Percentiles rank a stretch among this genome's conserved stretches.
phyloP scores from a whole-genome alignment of 2,888 invertebrate genomes.

The Thyatira batis region DNA sequence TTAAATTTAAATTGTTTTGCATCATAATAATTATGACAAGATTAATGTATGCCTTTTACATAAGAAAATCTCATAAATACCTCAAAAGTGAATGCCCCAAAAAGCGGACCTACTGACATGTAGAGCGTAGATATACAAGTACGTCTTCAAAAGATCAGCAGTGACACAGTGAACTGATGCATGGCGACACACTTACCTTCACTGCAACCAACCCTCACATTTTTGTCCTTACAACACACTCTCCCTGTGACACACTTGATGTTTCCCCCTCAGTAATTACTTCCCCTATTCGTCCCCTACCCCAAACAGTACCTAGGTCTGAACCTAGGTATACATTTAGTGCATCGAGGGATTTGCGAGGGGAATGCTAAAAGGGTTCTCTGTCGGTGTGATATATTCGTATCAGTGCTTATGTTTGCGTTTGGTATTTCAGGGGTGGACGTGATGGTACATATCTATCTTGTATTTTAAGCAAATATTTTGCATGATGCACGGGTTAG shows the following conservation, averaged over 20 bases:
- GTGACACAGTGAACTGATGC: constrained; percentile 81
- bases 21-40: no score
- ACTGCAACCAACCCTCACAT: constrained; percentile 69
- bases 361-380: constrained; percentile 75
- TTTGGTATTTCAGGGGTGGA: constrained; percentile 37
- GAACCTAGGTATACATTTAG: constrained; percentile 64
- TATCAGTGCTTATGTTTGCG: constrained; percentile 39
- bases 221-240: constrained; percentile 79
- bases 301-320: constrained; percentile 62
- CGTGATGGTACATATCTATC: constrained; percentile 40
- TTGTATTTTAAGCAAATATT: constrained; percentile 55
- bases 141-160: constrained; percentile 70
- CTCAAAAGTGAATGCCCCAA: constrained; percentile 19
- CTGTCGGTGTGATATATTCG: constrained; percentile 60
- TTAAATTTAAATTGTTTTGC: no score
- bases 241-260: constrained; percentile 80
- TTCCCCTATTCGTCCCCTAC: constrained; percentile 55
- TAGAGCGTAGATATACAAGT: constrained; percentile 8
- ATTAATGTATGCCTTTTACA: no score
- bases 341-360: constrained; percentile 69
- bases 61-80: neutral
- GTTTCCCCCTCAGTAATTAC: constrained; percentile 74
- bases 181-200: constrained; percentile 76
- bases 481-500: constrained; percentile 26
- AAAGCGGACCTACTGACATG: constrained; percentile 34